These are phyloP conservation scores for Aphelenchoides fujianensis DNA, from an alignment of 1,140 invertebrate species.

Conservation along the genomic window DNA sequence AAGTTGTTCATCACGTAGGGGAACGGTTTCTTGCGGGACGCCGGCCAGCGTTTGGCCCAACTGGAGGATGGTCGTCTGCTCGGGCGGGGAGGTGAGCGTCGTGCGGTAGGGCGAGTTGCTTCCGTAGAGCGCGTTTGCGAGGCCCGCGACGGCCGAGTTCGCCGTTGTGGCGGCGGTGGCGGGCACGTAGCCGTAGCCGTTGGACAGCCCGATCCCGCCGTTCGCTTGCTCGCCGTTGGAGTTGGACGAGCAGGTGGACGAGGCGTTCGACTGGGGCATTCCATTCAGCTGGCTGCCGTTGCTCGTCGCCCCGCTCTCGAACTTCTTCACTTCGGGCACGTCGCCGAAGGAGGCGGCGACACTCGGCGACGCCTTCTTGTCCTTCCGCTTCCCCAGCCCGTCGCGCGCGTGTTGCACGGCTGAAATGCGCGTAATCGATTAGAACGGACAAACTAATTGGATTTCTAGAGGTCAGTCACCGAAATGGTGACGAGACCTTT, in stretches of 20 bases:
- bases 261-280: constrained; percentile 19
- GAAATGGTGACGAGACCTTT: too few species aligned
- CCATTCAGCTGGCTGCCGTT: constrained; percentile 6
- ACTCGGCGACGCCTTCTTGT: constrained; percentile 34
- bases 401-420: constrained; percentile 49
- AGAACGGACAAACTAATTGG: too few species aligned
- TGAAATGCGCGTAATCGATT: too few species aligned
- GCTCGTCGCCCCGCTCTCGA: background rate
- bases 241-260: background rate
- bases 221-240: constrained; percentile 15
- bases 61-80: constrained; percentile 26
- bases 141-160: constrained; percentile 35
- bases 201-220: background rate
- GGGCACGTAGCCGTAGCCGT: background rate
- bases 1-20: constrained; percentile 46
- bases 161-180: too few species aligned
- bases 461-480: too few species aligned
- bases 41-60: constrained; percentile 14
- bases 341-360: constrained; percentile 7
- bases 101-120: background rate
- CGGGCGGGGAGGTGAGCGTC: background rate
- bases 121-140: constrained; percentile 4
- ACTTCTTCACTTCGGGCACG: constrained; percentile 21
- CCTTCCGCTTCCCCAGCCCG: constrained; percentile 44
- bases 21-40: constrained; percentile 14